phyloP scores from a whole-genome alignment of 2,113 vertebrate species.

The Chaenogobius annularis region DNA sequence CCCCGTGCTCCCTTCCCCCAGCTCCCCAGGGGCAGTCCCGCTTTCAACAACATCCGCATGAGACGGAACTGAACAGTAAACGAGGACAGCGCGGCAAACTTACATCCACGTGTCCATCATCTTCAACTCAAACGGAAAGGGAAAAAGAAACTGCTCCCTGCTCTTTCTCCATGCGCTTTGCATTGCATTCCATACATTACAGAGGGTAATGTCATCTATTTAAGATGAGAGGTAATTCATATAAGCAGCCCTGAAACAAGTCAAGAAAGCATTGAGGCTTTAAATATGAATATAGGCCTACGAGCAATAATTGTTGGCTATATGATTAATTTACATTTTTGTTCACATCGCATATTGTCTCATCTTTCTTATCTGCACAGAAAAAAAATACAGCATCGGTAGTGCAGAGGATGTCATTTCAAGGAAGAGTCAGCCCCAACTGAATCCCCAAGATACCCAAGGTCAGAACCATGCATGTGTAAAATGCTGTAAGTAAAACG shows the following conservation, averaged over 20 bases:
- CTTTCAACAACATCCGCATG: slow-evolving; percentile 53
- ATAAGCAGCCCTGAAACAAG: too few relatives aligned
- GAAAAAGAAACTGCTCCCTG: slow-evolving; percentile 1
- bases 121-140: slow-evolving; percentile 24
- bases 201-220: too few relatives aligned
- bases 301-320: too few relatives aligned
- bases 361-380: background rate
- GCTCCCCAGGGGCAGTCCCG: slow-evolving; percentile 37
- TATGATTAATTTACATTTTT: too few relatives aligned
- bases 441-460: background rate
- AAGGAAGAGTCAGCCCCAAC: background rate
- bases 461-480: background rate
- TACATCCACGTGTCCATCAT: slow-evolving; percentile 16
- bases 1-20: slow-evolving; percentile 28
- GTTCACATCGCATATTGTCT: too few relatives aligned
- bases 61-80: slow-evolving; percentile 37
- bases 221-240: too few relatives aligned
- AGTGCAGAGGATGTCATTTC: background rate
- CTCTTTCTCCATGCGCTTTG: slow-evolving; percentile 28
- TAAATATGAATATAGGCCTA: too few relatives aligned
- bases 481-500: background rate
- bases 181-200: too few relatives aligned
- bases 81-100: background rate
- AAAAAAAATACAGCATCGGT: background rate
- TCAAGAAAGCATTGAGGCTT: too few relatives aligned